Conservation (phyloP, 2,113 vertebrate genomes). For the Tragulus kanchil region DNA sequence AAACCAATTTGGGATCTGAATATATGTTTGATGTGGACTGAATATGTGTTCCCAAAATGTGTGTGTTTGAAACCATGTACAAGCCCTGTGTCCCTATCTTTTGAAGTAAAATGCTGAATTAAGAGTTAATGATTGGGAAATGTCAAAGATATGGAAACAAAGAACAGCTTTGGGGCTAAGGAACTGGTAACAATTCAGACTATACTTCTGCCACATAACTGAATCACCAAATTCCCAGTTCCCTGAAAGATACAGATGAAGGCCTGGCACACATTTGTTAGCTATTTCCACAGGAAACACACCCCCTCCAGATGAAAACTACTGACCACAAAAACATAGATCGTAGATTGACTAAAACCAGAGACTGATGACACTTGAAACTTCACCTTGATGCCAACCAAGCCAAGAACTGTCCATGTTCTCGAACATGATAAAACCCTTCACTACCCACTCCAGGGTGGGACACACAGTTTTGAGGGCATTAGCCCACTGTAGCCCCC, state of each 20-base stretch:
- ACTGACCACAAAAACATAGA: not conserved
- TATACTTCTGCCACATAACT: not conserved
- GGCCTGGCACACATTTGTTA: not conserved
- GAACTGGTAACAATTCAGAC: not conserved
- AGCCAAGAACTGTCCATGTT: not conserved
- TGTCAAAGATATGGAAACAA: not conserved
- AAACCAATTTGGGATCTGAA: slow-evolving; percentile 30
- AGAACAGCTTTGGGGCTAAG: not conserved
- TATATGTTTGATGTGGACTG: not conserved
- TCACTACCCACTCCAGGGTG: not conserved
- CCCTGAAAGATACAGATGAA: not conserved
- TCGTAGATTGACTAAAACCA: not conserved
- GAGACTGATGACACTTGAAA: not conserved
- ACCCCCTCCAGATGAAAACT: not conserved
- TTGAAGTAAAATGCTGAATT: not conserved
- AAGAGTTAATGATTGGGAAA: not conserved
- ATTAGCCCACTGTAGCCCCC: not conserved
- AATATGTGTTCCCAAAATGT: not conserved
- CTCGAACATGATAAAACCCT: not conserved
- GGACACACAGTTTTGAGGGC: not conserved
- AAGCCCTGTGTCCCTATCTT: not conserved
- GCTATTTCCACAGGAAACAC: not conserved
- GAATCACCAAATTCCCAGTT: not conserved
- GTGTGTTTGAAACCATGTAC: not conserved
- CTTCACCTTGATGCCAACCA: not conserved